Percentiles rank a stretch among this genome's conserved stretches.
Conservation (phyloP, 2,113 vertebrate genomes). For the Hiodon alosoides region DNA sequence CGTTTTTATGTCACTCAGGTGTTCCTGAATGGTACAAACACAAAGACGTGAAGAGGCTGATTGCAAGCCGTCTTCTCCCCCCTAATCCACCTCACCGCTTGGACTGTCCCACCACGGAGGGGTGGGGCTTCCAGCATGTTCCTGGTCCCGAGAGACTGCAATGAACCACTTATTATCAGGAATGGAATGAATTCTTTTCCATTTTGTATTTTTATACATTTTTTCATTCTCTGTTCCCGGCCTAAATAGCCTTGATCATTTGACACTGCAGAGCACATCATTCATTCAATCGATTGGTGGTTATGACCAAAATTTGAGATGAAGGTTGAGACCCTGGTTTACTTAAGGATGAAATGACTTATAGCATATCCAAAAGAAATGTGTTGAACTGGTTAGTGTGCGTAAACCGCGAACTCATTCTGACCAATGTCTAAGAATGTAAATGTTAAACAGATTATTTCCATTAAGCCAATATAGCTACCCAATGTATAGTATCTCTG, state of each 20-base stretch:
- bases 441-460: background rate
- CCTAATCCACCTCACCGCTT: background rate
- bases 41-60: slow-evolving; percentile 20
- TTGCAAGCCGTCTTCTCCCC: background rate
- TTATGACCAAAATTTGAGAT: too few relatives aligned
- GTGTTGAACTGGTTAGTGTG: too few relatives aligned
- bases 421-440: too few relatives aligned
- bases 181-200: background rate
- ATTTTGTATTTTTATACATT: slow-evolving; percentile 13
- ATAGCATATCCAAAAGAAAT: too few relatives aligned
- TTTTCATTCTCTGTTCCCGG: background rate
- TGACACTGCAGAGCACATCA: background rate
- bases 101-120: background rate
- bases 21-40: slow-evolving; percentile 15
- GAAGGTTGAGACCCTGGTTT: too few relatives aligned
- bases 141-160: background rate
- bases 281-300: too few relatives aligned
- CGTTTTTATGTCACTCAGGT: background rate
- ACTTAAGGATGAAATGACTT: too few relatives aligned
- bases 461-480: background rate
- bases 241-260: background rate
- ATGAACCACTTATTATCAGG: slow-evolving; percentile 1
- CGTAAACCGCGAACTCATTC: too few relatives aligned
- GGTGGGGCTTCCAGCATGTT: background rate
- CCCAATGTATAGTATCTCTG: background rate